Conservation (phyloP, 2,888 invertebrate genomes). For the Pollenia labialis region DNA sequence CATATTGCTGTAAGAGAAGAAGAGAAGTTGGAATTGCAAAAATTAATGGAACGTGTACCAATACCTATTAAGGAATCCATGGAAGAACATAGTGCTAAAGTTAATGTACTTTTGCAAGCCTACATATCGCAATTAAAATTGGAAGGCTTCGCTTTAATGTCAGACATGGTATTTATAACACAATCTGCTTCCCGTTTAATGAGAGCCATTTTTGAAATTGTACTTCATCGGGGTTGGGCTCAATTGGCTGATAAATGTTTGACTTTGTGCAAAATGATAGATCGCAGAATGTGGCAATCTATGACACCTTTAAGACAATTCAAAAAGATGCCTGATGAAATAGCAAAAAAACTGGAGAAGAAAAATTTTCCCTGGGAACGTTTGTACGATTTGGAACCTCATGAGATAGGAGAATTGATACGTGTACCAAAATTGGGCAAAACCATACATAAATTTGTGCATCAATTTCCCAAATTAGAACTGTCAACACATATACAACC, state of each 20-base stretch:
- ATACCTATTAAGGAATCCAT: constrained; percentile 99
- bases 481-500: constrained; percentile 99
- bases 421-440: constrained; percentile 87
- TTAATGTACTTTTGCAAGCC: constrained; percentile 97
- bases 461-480: constrained; percentile 98
- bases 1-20: constrained; percentile 97
- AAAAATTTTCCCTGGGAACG: constrained; percentile 97
- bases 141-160: constrained; percentile 99
- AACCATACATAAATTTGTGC: constrained; percentile 93
- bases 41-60: constrained; percentile 95
- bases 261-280: constrained; percentile 99
- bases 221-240: constrained; percentile 96
- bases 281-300: constrained; percentile 99
- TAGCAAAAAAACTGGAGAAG: constrained; percentile 98
- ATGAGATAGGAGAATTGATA: constrained; percentile 95
- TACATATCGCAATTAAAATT: constrained; percentile 99
- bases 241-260: constrained; percentile 98
- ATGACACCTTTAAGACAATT: constrained; percentile 99
- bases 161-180: constrained; percentile 99
- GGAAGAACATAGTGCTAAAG: constrained; percentile 97
- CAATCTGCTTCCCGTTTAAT: constrained; percentile 98
- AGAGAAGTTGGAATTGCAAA: constrained; percentile 98
- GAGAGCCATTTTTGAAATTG: constrained; percentile 99
- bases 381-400: constrained; percentile 97
- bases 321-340: constrained; percentile 98